Evolutionary conservation across 2,113 vertebrate species (phyloP).

Genomic region (Copsychus sechellarum): DNA sequence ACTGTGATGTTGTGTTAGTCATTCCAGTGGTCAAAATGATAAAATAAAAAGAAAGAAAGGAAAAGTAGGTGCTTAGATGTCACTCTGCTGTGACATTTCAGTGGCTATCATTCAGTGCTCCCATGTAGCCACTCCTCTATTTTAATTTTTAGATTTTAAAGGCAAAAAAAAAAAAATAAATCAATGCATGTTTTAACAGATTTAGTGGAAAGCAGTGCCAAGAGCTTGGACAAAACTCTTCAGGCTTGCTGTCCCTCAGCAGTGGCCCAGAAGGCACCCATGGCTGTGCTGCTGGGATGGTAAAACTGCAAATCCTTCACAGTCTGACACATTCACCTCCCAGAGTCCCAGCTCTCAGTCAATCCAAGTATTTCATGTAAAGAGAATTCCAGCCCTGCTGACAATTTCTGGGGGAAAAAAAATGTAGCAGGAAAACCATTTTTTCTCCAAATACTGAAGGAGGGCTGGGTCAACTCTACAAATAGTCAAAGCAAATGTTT

Average conservation of each 20-base stretch:
- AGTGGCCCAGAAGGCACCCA: background rate
- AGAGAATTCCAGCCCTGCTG: background rate
- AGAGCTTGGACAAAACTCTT: background rate
- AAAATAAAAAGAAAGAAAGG: background rate
- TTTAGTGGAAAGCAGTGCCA: background rate
- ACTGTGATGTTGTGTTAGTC: too few species aligned
- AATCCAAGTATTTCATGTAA: background rate
- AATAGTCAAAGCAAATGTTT: background rate
- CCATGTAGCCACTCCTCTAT: fast-evolving
- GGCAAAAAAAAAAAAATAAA: background rate
- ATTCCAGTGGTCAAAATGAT: background rate
- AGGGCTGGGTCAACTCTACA: background rate
- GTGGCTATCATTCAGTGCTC: background rate
- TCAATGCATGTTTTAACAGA: background rate
- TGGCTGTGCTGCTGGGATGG: fast-evolving
- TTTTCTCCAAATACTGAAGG: background rate
- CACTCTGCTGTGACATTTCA: background rate
- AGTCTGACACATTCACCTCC: background rate
- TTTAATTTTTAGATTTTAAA: background rate
- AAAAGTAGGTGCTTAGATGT: background rate
- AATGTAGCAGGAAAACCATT: fast-evolving
- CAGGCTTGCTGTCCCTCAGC: background rate
- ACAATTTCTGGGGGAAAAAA: background rate
- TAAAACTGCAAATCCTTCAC: background rate
- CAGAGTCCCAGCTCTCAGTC: background rate